Percentiles rank a stretch among this genome's conserved stretches.
These are phyloP conservation scores for Amphipyra tragopoginis DNA, from an alignment of 2,888 invertebrate genomes.

Conservation along the genomic window DNA sequence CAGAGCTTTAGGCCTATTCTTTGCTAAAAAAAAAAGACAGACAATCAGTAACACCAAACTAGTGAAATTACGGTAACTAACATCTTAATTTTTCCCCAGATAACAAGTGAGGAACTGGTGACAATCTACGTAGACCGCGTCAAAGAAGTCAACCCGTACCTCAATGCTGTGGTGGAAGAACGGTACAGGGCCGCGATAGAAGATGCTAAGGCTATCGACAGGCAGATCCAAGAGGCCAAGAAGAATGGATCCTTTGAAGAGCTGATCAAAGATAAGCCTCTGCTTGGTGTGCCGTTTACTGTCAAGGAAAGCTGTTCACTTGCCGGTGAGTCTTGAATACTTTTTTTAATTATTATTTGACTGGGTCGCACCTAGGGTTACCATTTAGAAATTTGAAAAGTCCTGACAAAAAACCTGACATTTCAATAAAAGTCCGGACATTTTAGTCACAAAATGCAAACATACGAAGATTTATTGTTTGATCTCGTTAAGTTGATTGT, in stretches of 20 bases:
- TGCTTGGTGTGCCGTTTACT: conserved; percentile 95
- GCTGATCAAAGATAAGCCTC: conserved; percentile 89
- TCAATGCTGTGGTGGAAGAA: conserved; percentile 93
- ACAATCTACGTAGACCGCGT: conserved; percentile 91
- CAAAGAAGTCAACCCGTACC: conserved; percentile 90
- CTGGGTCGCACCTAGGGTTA: too few relatives aligned
- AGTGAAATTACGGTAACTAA: not conserved
- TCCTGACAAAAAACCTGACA: too few relatives aligned
- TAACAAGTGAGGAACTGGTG: conserved; percentile 90
- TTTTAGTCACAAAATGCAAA: too few relatives aligned
- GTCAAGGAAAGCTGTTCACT: conserved; percentile 95
- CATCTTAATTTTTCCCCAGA: conserved; percentile 72
- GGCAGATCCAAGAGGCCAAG: conserved; percentile 67
- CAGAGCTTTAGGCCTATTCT: too few relatives aligned
- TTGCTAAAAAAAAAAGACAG: too few relatives aligned
- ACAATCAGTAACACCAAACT: too few relatives aligned
- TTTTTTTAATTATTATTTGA: too few relatives aligned
- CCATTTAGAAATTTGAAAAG: too few relatives aligned
- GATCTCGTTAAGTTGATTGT: too few relatives aligned
- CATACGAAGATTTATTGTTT: too few relatives aligned
- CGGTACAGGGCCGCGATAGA: conserved; percentile 91
- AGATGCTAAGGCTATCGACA: conserved; percentile 91
- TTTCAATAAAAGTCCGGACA: too few relatives aligned
- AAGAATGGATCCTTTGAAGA: conserved; percentile 72
- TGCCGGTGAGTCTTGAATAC: conserved; percentile 88